These are phyloP conservation scores for Bovichtus variegatus DNA, from an alignment of 2,797 vertebrate species.

Conservation along the genomic window DNA sequence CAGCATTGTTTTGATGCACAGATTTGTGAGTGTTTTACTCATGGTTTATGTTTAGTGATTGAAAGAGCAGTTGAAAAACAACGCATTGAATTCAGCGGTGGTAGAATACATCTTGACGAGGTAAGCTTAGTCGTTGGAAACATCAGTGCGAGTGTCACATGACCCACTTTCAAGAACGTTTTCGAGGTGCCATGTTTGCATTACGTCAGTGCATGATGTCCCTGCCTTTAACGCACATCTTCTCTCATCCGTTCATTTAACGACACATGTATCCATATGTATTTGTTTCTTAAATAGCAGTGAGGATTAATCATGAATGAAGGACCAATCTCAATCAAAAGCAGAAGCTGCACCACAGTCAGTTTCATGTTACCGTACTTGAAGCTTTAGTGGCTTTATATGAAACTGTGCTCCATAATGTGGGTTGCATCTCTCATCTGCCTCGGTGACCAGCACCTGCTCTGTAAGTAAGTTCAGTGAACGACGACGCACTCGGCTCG, in stretches of 20 bases:
- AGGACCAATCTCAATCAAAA: conserved; percentile 24
- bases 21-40: not conserved
- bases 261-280: not conserved
- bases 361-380: conserved; percentile 27
- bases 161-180: not conserved
- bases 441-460: conserved; percentile 15
- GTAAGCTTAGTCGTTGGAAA: not conserved
- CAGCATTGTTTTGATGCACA: not conserved
- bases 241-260: conserved; percentile 5
- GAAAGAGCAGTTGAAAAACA: not conserved
- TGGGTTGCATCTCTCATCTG: conserved; percentile 23
- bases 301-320: not conserved
- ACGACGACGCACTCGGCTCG: not conserved
- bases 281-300: conserved; percentile 9
- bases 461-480: conserved; percentile 26
- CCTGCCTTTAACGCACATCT: not conserved
- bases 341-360: conserved; percentile 39
- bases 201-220: not conserved
- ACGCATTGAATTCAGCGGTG: not conserved
- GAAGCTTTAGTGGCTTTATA: conserved; percentile 35
- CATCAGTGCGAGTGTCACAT: not conserved
- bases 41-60: not conserved
- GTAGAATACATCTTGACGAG: not conserved
- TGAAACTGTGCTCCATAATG: conserved; percentile 15
- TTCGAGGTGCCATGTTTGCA: not conserved